Evolutionary conservation across 2,113 vertebrate genomes (phyloP).

Genomic region (Dryoscopus gambensis): DNA sequence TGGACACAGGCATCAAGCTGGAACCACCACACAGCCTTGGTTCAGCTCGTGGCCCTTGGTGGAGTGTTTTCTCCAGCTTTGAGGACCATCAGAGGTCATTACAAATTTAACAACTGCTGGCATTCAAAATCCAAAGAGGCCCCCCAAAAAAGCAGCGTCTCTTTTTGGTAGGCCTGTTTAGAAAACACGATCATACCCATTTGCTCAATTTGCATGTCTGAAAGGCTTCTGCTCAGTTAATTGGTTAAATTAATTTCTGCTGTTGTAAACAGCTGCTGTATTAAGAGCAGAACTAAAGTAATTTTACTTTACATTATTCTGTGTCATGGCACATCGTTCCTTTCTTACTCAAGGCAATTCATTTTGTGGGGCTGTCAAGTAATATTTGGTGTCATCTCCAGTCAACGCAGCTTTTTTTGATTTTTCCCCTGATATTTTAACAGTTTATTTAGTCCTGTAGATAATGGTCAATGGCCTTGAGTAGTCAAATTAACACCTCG

Average conservation of each 20-base stretch:
- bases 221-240: conserved; percentile 16
- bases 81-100: background rate
- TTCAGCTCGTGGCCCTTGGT: background rate
- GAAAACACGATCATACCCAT: background rate
- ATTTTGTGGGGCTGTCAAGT: conserved; percentile 23
- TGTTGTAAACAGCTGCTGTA: background rate
- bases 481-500: conserved; percentile 37
- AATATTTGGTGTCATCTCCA: background rate
- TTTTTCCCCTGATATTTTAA: background rate
- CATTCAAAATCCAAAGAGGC: background rate
- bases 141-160: background rate
- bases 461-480: conserved; percentile 38
- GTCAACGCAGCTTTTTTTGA: background rate
- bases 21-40: fast-evolving
- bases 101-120: background rate
- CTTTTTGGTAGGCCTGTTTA: background rate
- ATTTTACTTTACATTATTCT: conserved; percentile 14
- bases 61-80: background rate
- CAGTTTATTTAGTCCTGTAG: conserved; percentile 8
- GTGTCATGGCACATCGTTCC: background rate
- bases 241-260: conserved; percentile 32
- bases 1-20: background rate
- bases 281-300: background rate
- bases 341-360: conserved; percentile 35
- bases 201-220: conserved; percentile 28